A percentile compares a stretch with the other conserved stretches of the same genome.
These are phyloP conservation scores for Albula goreensis DNA, from an alignment of 2,113 vertebrate genomes.

Conservation along the genomic window DNA sequence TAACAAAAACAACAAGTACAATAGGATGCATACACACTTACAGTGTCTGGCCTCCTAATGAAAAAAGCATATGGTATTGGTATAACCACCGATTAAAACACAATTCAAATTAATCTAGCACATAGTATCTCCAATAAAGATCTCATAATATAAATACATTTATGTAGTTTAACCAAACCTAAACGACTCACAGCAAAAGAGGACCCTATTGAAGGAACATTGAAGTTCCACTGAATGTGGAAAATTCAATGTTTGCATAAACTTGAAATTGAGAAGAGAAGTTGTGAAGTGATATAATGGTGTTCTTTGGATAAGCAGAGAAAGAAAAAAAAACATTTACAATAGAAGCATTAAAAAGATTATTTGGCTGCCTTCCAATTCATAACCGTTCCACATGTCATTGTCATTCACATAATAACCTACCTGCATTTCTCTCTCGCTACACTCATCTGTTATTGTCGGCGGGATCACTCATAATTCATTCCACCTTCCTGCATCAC, in stretches of 20 bases:
- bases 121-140: too few species aligned
- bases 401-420: background rate
- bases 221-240: too few species aligned
- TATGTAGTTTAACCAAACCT: too few species aligned
- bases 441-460: conserved; percentile 3
- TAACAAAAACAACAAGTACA: too few species aligned
- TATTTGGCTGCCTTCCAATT: conserved; percentile 2
- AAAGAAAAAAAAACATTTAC: background rate
- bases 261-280: background rate
- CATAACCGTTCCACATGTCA: background rate
- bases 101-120: too few species aligned
- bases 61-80: too few species aligned
- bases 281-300: conserved; percentile 2
- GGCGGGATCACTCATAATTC: background rate
- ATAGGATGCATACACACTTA: too few species aligned
- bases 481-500: background rate
- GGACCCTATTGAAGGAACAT: too few species aligned
- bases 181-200: too few species aligned
- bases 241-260: background rate
- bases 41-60: too few species aligned
- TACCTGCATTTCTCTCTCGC: background rate
- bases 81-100: too few species aligned
- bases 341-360: background rate
- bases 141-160: too few species aligned
- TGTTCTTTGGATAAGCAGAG: background rate